Evolutionary conservation across 1,140 invertebrate species (phyloP), one percentile per base, ranked within the genome.

Genomic region (Brachionus calyciflorus): DNA sequence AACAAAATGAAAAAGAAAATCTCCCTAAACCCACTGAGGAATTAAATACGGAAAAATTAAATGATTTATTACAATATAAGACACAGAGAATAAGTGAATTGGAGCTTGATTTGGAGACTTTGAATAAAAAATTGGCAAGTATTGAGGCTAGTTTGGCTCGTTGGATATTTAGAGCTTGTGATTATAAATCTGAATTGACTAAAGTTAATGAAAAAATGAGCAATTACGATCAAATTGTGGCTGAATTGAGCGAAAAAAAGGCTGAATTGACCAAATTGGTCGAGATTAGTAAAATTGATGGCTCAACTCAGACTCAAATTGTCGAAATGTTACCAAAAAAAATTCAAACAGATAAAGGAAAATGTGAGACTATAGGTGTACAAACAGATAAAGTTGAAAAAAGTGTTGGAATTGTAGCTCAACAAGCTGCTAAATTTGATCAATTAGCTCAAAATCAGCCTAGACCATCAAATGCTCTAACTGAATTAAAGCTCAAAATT

Each of bases 81-180:
- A 65, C 37, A 1, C 60, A 65, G 19, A 19, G 60, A 65, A 19
- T 73, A n/a, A 37, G 33, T 24, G 69, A 49, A 30, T 33, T 73
- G 5, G 69, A 73, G 28, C 33, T 49, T 9, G 69, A 73, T 14
- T 55, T 49, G 33, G 69, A 73, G 17, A 40, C 69, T 14, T 40
- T 73, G 26, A 73, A 49, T 19, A 33, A 73, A 55, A 73, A 73
- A 26, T 55, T 49, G 6, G 4, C 33, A 0, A 49, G 48, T 30
- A 49, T 73, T 28, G 69, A 73, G 26, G 46, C 69, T 6, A 28
- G 46, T 19, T 40, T 73, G 0, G 48, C 69, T 33, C 21, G 69
- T 10, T 73, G 69, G 69, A 73, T 73, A 24, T 73, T 73, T 33
- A 49, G 51, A 24, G 69, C 69, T 1, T 73, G 69, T 55, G 69